Percentiles rank a stretch among this genome's conserved stretches.
phyloP scores from a whole-genome alignment of 2,797 vertebrate species.

The Hydrolagus colliei region DNA sequence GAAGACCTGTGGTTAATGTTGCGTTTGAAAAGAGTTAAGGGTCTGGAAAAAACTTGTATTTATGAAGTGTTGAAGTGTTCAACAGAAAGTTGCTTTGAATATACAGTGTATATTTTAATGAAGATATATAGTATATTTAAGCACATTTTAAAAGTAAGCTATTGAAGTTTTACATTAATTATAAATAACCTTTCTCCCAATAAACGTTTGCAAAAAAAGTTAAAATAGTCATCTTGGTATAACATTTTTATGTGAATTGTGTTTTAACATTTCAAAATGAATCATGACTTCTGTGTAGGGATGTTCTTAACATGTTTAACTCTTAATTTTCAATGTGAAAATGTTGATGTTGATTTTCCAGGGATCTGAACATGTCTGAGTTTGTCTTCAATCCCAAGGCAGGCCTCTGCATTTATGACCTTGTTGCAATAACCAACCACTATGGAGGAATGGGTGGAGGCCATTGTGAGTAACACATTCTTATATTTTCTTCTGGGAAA shows the following conservation, averaged over 20 bases:
- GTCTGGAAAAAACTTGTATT: too few species aligned
- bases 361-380: conserved; percentile 89
- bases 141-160: too few species aligned
- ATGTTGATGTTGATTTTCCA: conserved; percentile 42
- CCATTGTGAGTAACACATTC: conserved; percentile 75
- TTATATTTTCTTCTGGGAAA: neutral
- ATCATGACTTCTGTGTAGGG: neutral
- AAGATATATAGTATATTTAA: too few species aligned
- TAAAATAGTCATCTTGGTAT: neutral
- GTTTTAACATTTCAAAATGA: neutral
- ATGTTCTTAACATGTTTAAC: neutral
- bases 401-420: conserved; percentile 79
- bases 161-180: neutral
- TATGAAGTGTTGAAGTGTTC: too few species aligned
- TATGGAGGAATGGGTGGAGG: conserved; percentile 95
- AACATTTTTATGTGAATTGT: neutral
- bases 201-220: neutral
- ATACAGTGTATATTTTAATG: too few species aligned
- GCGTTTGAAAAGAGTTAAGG: too few species aligned
- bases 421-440: conserved; percentile 91
- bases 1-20: too few species aligned
- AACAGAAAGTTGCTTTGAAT: too few species aligned
- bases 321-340: neutral
- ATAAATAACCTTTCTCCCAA: conserved; percentile 1
- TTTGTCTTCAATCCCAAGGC: conserved; percentile 85